Evolutionary conservation across 2,888 invertebrate species (phyloP).

Genomic region (Drosophila nr. medialis): DNA sequence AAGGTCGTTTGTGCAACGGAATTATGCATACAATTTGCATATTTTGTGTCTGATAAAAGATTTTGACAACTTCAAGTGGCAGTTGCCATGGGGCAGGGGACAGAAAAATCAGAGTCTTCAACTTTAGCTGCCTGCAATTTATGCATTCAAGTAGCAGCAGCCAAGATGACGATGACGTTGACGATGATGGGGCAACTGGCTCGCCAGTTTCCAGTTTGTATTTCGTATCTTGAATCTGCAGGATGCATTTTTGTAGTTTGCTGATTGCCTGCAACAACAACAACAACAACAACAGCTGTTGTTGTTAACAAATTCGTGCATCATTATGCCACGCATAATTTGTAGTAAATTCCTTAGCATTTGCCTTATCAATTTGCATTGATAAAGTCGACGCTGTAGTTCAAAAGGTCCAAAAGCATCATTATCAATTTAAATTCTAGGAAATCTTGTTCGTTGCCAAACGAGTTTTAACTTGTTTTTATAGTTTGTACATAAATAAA

Average conservation of each 20-base stretch:
- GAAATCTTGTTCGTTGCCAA: slow-evolving; percentile 11
- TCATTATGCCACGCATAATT: slow-evolving; percentile 54
- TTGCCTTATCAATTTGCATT: slow-evolving; percentile 62
- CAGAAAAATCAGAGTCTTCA: slow-evolving; percentile 52
- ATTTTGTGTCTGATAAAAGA: slow-evolving; percentile 62
- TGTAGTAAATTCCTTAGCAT: not conserved
- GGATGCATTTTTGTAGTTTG: slow-evolving; percentile 60
- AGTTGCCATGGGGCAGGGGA: slow-evolving; percentile 29
- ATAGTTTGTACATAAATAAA: not conserved
- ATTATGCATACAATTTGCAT: slow-evolving; percentile 62
- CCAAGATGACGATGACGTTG: slow-evolving; percentile 37
- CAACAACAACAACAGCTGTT: slow-evolving; percentile 42
- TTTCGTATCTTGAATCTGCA: slow-evolving; percentile 49
- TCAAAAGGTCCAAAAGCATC: slow-evolving; percentile 49
- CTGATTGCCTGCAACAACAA: slow-evolving; percentile 54
- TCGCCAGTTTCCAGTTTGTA: slow-evolving; percentile 38
- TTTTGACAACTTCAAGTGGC: slow-evolving; percentile 77
- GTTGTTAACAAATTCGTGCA: slow-evolving; percentile 55
- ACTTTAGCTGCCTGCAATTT: slow-evolving; percentile 69
- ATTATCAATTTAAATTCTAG: slow-evolving; percentile 37
- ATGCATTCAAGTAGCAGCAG: slow-evolving; percentile 75
- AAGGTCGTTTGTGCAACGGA: slow-evolving; percentile 42
- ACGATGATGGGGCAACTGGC: slow-evolving; percentile 53
- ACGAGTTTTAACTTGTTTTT: slow-evolving; percentile 24
- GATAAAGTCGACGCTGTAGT: slow-evolving; percentile 26